Conservation (phyloP, 1,140 invertebrate species). For the Drosophila ohnishii region DNA sequence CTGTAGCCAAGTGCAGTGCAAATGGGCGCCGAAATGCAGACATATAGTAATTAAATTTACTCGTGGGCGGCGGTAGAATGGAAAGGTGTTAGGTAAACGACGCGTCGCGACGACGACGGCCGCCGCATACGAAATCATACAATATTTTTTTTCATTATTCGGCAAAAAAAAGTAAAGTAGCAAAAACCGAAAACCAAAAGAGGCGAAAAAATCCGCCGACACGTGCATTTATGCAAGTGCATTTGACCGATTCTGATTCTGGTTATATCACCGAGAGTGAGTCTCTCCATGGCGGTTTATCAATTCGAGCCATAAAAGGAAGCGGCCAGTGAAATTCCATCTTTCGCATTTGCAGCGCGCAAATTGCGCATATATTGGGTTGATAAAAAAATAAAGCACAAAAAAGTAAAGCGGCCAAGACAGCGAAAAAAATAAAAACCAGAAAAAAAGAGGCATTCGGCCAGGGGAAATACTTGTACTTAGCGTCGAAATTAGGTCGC, state of each 20-base stretch:
- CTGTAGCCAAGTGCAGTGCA: conserved; percentile 6
- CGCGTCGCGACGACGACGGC: conserved; percentile 4
- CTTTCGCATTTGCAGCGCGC: conserved; percentile 26
- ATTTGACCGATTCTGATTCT: conserved; percentile 30
- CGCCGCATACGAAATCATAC: conserved; percentile 11
- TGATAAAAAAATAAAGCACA: conserved; percentile 8
- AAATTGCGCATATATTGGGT: conserved; percentile 29
- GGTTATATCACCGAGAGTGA: conserved; percentile 14
- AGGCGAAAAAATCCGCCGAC: conserved; percentile 21
- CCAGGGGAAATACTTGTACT: conserved; percentile 29
- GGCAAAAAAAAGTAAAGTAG: conserved; percentile 16
- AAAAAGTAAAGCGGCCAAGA: conserved; percentile 13
- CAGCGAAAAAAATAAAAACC: conserved; percentile 12
- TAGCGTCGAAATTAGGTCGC: conserved; percentile 40
- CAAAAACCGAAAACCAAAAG: neutral
- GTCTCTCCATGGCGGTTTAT: conserved; percentile 3
- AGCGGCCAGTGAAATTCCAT: conserved; percentile 31
- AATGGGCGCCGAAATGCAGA: conserved; percentile 21
- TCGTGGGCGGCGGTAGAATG: conserved; percentile 22
- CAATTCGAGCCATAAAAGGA: conserved; percentile 25
- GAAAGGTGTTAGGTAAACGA: conserved; percentile 21
- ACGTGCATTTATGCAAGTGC: conserved; percentile 27
- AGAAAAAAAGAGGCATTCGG: conserved; percentile 14
- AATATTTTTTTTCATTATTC: conserved; percentile 28
- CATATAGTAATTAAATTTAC: conserved; percentile 34